Base-by-base conservation (phyloP, 2,797 vertebrate species). In the Serranus cabrilla region DNA sequence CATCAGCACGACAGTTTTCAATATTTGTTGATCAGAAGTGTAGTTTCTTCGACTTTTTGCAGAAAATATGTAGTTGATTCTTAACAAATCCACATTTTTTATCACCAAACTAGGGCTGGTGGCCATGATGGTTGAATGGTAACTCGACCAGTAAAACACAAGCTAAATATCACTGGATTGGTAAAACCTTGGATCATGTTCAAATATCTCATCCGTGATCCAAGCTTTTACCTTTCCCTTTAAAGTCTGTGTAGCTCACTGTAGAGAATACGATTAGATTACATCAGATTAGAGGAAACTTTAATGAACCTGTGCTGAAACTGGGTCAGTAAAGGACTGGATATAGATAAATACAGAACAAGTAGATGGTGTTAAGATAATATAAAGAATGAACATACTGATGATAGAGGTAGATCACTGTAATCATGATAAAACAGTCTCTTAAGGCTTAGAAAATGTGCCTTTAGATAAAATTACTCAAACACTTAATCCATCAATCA, bases 241-340 rank as follows among this genome's bases (percentile, higher is more conserved):
- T 69, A 49, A 57, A 45, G 14, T 74, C 34, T 23, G 20, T 34
- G 7, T 56, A 72, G 52, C 0, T 69, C 58, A 69, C 3, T 54
- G 13, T 55, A 61, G 60, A 79, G 13, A 64, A 60, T 43, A 18
- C 3, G 25, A 74, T 75, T 68, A 79, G 27, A 71, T 80, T 62
- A 70, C 12, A 86, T 62, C 37, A 77, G 76, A 83, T 80, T 45
- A 84, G 18, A 69, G 16, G 34, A 60, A 80, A 83, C 21, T 51
- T 68, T 7, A 63, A 79, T 86, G 64, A 84, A 76, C 34, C 52
- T 65, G 39, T 40, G 14, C 13, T 50, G 4, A 76, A 88, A 83
- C 27, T 74, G 43, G 61, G 84, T 84, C 76, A 84, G 45, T 16
- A 67, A 56, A 71, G 49, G 61, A 56, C 20, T 9, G 58, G 27